A percentile compares a stretch with the other conserved stretches of the same genome.
These are phyloP conservation scores for Neosilurus hyrtlii DNA, from an alignment of 2,797 vertebrate species.

Conservation along the genomic window DNA sequence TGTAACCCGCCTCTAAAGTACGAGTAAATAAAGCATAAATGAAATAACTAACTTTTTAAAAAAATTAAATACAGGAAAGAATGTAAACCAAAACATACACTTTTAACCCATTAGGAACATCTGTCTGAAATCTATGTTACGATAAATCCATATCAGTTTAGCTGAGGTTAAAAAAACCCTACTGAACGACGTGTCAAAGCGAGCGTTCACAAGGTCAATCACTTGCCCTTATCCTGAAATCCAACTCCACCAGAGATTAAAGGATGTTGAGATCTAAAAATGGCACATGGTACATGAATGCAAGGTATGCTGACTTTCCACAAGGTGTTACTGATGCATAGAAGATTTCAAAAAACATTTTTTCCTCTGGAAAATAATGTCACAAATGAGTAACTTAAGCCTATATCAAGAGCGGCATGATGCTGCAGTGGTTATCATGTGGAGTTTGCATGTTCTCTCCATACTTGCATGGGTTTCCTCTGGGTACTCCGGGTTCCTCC, in stretches of 20 bases:
- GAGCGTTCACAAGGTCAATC: neutral
- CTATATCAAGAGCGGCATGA: neutral
- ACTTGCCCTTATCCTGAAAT: neutral
- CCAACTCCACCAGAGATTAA: neutral
- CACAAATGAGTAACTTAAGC: neutral
- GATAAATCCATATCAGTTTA: neutral
- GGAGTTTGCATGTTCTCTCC: too few relatives aligned
- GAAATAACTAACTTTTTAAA: neutral
- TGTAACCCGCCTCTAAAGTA: neutral
- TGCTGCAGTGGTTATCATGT: too few relatives aligned
- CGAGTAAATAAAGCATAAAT: neutral
- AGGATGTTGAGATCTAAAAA: neutral
- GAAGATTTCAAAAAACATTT: neutral
- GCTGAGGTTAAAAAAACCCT: neutral
- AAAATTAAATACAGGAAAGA: neutral
- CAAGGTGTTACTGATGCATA: neutral
- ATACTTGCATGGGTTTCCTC: too few relatives aligned
- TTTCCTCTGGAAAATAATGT: neutral
- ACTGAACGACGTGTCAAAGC: neutral
- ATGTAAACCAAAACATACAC: neutral
- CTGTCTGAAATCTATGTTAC: neutral
- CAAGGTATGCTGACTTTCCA: neutral
- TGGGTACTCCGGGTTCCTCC: too few relatives aligned
- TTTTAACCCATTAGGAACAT: neutral
- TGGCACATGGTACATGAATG: neutral